Evolutionary conservation across 2,113 vertebrate genomes (phyloP), one percentile per base, ranked within the genome.

Genomic region (Coreoperca whiteheadi): DNA sequence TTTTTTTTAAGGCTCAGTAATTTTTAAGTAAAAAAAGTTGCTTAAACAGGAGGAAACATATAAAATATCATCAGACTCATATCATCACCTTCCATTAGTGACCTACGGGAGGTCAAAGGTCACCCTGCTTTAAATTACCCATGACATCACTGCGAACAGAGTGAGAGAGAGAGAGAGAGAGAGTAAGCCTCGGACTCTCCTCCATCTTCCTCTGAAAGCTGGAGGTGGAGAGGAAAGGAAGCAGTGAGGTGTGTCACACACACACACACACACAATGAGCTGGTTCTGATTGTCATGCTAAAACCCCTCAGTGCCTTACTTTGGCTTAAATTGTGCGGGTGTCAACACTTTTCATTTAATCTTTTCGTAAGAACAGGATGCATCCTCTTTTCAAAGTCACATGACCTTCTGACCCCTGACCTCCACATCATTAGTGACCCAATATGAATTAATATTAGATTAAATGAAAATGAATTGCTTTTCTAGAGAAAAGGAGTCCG

Each of bases 231-330:
- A 41, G 39, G 43, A 78, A 79, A 85, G 61, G 61, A 87, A 74
- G 81, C 88, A 88, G 74, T 88, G 90, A 88, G 83, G 89, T 92
- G 85, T 92, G 74, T 87, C 88, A 46, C 51, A 28, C 51, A 32
- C 74, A 54, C 71, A 48, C 50, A 53, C 43, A 59, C 68, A 80
- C 77, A 79, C 21, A 67, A 6, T 14, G 25, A 66, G 39, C 60
- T 12, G 32, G 8, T 48, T 30, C 10, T 28, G 39, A 91, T 90
- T 91, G 84, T 90, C 80, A 90, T 85, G 86, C 69, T 81, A 86
- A 91, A 81, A 72, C 32, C 77, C 56, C 70, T 61, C 64, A 1
- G 39, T 8, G 64, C 81, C 75, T 86, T 2, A 78, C 76, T 81
- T 56, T 66, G 74, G 48, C 34, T 85, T 50, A 18, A 73, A 81